These are phyloP conservation scores for Pangasius larnaudii DNA, from an alignment of 2,797 vertebrate genomes.

Conservation along the genomic window DNA sequence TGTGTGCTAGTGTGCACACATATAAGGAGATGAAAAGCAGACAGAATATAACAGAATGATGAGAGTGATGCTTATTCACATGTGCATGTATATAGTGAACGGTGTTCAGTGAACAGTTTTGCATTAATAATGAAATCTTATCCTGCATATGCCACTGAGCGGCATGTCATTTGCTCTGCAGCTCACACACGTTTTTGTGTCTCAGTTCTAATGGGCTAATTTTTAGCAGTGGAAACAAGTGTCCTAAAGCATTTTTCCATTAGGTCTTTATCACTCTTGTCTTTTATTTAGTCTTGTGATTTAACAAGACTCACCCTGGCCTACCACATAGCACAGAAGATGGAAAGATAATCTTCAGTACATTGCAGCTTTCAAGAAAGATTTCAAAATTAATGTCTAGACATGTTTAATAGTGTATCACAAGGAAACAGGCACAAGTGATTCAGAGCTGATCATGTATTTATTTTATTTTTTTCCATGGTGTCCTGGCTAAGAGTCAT, in stretches of 20 bases:
- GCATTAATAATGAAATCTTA: neutral
- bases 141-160: neutral
- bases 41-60: neutral
- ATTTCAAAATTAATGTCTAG: constrained; percentile 46
- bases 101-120: neutral
- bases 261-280: constrained; percentile 33
- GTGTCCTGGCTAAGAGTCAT: constrained; percentile 1
- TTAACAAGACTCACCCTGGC: constrained; percentile 13
- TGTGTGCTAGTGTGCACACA: neutral
- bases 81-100: neutral
- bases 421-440: neutral
- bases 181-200: neutral
- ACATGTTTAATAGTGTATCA: constrained; percentile 47
- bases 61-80: neutral
- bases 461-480: neutral
- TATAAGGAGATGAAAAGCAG: neutral
- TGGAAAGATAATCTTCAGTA: constrained; percentile 30
- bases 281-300: neutral
- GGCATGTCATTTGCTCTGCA: neutral
- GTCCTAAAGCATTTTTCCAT: constrained; percentile 33
- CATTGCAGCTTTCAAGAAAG: constrained; percentile 33
- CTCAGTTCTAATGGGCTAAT: neutral
- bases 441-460: neutral
- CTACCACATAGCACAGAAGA: constrained; percentile 1
- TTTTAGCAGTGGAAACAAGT: neutral